phyloP scores from a whole-genome alignment of 2,888 invertebrate genomes.

The Trichopoda pennipes region DNA sequence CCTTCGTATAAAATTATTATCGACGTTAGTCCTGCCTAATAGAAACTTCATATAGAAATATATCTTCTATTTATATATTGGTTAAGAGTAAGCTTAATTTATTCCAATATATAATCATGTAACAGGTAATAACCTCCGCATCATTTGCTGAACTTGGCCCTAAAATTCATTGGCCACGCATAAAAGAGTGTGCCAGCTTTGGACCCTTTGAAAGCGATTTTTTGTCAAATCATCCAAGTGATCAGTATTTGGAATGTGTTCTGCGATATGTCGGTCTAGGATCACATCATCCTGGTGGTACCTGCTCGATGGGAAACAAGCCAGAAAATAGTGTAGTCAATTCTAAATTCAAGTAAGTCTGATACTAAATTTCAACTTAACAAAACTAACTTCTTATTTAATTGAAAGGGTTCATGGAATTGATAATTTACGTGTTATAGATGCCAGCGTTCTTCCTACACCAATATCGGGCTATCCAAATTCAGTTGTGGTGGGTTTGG shows the following conservation, averaged over 20 bases:
- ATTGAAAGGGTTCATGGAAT: constrained; percentile 84
- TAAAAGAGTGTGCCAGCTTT: constrained; percentile 83
- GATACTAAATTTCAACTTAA: background rate
- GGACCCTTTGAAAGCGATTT: constrained; percentile 82
- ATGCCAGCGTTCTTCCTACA: constrained; percentile 90
- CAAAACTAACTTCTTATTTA: background rate
- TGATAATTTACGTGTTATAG: constrained; percentile 86
- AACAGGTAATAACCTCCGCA: constrained; percentile 81
- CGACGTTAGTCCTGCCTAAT: no score
- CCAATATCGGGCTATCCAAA: constrained; percentile 90
- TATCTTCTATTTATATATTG: no score
- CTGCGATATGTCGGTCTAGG: constrained; percentile 85
- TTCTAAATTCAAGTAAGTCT: constrained; percentile 83
- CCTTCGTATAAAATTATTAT: no score
- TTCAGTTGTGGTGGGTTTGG: constrained; percentile 85
- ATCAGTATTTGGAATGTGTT: constrained; percentile 85
- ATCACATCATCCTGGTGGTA: constrained; percentile 91
- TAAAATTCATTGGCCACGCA: constrained; percentile 85
- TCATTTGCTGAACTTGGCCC: constrained; percentile 85
- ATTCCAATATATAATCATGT: no score
- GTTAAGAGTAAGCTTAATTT: no score
- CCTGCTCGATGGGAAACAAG: constrained; percentile 86
- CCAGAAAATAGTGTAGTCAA: constrained; percentile 85
- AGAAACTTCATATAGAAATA: no score
- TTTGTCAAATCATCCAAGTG: constrained; percentile 77